Evolutionary conservation across 1,140 invertebrate genomes (phyloP), one percentile per base, ranked within the genome.

Genomic region (Ips typographus): DNA sequence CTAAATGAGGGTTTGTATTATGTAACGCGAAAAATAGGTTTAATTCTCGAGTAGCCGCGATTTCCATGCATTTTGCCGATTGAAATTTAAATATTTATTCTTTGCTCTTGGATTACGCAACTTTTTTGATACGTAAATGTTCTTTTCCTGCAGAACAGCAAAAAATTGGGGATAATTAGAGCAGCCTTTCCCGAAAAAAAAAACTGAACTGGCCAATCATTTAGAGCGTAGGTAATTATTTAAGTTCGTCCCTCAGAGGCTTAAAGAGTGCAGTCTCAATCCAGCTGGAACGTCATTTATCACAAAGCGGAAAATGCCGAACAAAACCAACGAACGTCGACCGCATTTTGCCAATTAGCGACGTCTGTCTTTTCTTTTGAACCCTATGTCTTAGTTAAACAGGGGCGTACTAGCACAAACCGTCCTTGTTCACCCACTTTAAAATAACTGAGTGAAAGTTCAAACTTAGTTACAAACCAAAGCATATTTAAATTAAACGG

Each of bases 351-450:
- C 59, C 43, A 61, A 61, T 61, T 61, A 61, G 61, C 61, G 61
- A 64, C 61, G 61, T 64, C 42, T 64, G 61, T 64, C 61, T 64
- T 64, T 64, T 64, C 61, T 64, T 64, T 61, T 55, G 47, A 38
- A 5, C 47, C 47, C 38, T 40, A 53, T 64, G 51, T 64, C 61
- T 64, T 53, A 41, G 5, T 64, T 64, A 39, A 64, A 40, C 61
- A 52, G 61, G 40, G 61, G 39, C 61, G 59, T 38, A 55, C 43
- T 4, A 4, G 4, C 43, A 47, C 4, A 4, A 47, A 8, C 8
- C 8, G 43, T 47, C 8, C 43, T 4, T 47, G 8, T 8, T 47
- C 4, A 4, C 4, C 4, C 8, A 4, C 43, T 47, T 8, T 8
- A 47, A 47, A 47, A 47, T 4, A 47, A 8, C 4, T 47, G 4